These are phyloP conservation scores for Pluvialis apricaria DNA, from an alignment of 2,113 vertebrate genomes.

Conservation along the genomic window DNA sequence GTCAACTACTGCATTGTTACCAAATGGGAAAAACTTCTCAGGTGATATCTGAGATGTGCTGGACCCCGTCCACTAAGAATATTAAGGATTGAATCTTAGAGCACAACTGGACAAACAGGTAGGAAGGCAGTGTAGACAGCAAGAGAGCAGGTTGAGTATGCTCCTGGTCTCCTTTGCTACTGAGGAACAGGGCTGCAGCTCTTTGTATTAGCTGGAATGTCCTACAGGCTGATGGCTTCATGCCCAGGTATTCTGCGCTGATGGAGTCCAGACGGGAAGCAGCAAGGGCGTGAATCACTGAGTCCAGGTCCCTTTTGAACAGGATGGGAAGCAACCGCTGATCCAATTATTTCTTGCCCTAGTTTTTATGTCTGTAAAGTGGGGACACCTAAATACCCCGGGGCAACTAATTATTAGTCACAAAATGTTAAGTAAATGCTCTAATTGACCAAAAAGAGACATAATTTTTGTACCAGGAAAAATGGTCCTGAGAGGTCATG, in stretches of 20 bases:
- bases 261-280: conserved; percentile 53
- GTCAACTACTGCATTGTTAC: neutral
- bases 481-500: neutral
- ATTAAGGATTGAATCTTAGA: neutral
- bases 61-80: neutral
- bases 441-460: neutral
- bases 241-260: conserved; percentile 43
- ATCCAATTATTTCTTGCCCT: conserved; percentile 57
- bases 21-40: neutral
- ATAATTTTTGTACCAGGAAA: neutral
- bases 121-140: neutral
- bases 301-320: conserved; percentile 41
- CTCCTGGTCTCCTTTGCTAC: neutral
- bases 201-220: conserved; percentile 23
- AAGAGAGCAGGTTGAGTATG: neutral
- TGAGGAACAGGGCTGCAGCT: neutral
- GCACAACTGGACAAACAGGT: neutral
- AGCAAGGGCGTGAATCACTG: conserved; percentile 54
- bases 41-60: neutral
- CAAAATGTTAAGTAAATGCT: conserved; percentile 21
- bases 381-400: conserved; percentile 1
- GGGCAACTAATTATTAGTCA: conserved; percentile 26
- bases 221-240: conserved; percentile 39
- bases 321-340: conserved; percentile 34
- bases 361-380: conserved; percentile 18